Conservation (phyloP, 2,797 vertebrate genomes). For the Zenarchopterus dispar region DNA sequence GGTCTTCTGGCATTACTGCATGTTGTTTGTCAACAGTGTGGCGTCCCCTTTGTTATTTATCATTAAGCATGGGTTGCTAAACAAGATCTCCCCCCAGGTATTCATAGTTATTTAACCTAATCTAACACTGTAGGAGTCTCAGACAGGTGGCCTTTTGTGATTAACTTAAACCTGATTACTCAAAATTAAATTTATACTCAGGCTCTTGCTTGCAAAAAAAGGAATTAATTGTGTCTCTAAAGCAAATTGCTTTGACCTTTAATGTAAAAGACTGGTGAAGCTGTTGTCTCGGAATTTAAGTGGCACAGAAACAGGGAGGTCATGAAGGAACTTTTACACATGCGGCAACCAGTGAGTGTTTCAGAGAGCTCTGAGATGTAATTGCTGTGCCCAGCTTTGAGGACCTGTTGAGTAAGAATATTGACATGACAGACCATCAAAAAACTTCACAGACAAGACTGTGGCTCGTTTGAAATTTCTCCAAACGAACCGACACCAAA, state of each 20-base stretch:
- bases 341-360: conserved; percentile 50
- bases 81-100: conserved; percentile 6
- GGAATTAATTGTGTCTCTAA: conserved; percentile 33
- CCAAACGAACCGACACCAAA: conserved; percentile 40
- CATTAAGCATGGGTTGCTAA: neutral
- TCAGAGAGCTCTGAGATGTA: conserved; percentile 40
- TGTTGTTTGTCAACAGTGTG: neutral
- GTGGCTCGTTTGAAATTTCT: conserved; percentile 31
- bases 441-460: conserved; percentile 25
- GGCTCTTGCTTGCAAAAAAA: conserved; percentile 16
- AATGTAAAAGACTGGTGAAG: conserved; percentile 31
- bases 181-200: conserved; percentile 18
- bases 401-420: conserved; percentile 34
- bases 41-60: conserved; percentile 9
- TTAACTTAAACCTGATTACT: conserved; percentile 18
- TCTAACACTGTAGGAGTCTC: neutral
- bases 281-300: conserved; percentile 58
- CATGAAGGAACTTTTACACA: conserved; percentile 40
- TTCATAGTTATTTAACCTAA: conserved; percentile 11
- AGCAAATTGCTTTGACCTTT: conserved; percentile 43
- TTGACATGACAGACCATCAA: conserved; percentile 48
- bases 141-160: neutral
- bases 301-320: conserved; percentile 24
- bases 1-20: too few species aligned
- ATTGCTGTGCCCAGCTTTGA: conserved; percentile 28